Conservation (phyloP, 1,140 invertebrate species). For the Brachionus asplanchnoidis region DNA sequence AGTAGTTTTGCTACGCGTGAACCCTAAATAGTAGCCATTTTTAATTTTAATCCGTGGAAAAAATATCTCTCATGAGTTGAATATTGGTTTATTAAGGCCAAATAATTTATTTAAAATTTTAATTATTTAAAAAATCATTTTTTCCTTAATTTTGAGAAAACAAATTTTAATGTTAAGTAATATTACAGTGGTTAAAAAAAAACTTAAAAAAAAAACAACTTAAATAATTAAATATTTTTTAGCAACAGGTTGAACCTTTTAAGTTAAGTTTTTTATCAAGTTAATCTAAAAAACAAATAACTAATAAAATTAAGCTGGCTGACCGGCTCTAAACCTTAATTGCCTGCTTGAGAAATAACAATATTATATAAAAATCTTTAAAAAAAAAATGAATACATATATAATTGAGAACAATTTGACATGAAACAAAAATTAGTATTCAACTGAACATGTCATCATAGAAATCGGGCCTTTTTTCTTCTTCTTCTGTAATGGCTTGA, state of each 20-base stretch:
- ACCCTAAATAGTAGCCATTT: no score
- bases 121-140: neutral
- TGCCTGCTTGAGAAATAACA: neutral
- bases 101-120: neutral
- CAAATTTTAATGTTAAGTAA: neutral
- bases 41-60: neutral
- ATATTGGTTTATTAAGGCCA: neutral
- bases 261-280: neutral
- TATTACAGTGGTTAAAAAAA: neutral
- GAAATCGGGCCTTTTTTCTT: constrained; percentile 40
- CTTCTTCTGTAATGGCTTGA: neutral
- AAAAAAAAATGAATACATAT: constrained; percentile 30
- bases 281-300: neutral
- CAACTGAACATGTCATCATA: constrained; percentile 41
- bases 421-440: neutral
- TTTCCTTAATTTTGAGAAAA: neutral
- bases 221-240: neutral
- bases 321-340: neutral
- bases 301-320: neutral
- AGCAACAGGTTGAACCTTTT: neutral
- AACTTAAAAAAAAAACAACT: neutral
- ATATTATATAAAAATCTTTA: neutral
- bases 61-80: neutral
- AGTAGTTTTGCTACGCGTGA: no score
- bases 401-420: neutral